Evolutionary conservation across 2,888 invertebrate genomes (phyloP).

Genomic region (Spisula solida): DNA sequence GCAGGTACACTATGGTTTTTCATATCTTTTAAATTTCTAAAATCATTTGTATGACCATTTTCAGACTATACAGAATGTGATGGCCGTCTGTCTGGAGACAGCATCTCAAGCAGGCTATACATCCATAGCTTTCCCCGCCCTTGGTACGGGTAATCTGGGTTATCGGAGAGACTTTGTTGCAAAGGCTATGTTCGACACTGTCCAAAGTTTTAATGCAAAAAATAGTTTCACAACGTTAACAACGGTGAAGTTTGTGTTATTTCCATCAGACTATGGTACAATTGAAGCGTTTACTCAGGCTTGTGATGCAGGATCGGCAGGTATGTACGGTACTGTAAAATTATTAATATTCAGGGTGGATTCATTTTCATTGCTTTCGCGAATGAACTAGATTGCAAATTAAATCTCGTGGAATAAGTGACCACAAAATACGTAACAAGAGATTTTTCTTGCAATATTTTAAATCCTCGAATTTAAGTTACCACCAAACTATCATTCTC

Average conservation of each 20-base stretch:
- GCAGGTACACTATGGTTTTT: no score
- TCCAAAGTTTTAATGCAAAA: conserved; percentile 53
- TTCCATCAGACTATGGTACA: conserved; percentile 52
- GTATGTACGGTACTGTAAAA: not conserved
- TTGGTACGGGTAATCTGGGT: conserved; percentile 76
- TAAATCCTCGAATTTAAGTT: no score
- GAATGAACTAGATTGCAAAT: no score
- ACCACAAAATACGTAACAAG: no score
- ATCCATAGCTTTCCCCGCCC: conserved; percentile 77
- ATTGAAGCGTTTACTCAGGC: conserved; percentile 40
- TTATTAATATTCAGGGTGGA: no score
- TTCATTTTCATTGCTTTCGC: no score
- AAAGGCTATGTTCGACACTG: conserved; percentile 66
- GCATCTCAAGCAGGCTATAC: conserved; percentile 53
- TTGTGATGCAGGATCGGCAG: conserved; percentile 19
- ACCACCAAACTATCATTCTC: no score
- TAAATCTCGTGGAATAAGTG: no score
- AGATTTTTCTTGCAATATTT: no score
- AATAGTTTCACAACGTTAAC: conserved; percentile 55
- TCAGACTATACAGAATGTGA: conserved; percentile 65
- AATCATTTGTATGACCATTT: conserved; percentile 20
- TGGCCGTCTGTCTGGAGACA: conserved; percentile 64
- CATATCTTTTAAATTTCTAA: no score
- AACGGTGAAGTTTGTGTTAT: conserved; percentile 74
- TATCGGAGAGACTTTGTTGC: conserved; percentile 71